phyloP scores from a whole-genome alignment of 1,140 invertebrate species.

The Brachionus koreanus region DNA sequence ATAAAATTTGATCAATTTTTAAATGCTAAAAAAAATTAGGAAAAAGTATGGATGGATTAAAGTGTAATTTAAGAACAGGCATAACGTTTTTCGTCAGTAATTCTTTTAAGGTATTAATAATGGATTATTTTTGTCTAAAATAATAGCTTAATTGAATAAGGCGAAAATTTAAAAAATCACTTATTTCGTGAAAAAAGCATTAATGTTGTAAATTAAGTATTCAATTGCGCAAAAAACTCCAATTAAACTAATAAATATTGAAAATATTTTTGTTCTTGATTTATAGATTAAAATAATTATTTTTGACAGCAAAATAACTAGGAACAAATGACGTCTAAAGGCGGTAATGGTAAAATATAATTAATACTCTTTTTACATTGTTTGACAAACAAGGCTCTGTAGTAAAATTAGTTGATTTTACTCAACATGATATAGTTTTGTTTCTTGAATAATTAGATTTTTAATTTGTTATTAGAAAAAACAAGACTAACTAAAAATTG shows the following conservation, averaged over 20 bases:
- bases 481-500: background rate
- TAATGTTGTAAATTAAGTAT: background rate
- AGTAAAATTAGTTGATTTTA: background rate
- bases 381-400: background rate
- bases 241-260: background rate
- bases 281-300: background rate
- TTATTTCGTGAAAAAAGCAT: background rate
- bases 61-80: too few species aligned
- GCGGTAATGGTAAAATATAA: background rate
- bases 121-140: background rate
- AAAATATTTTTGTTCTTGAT: background rate
- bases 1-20: too few species aligned
- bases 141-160: background rate
- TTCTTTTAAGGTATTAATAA: too few species aligned
- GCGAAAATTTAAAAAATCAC: background rate
- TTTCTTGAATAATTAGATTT: background rate
- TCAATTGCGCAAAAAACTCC: background rate
- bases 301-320: background rate
- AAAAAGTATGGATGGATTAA: too few species aligned
- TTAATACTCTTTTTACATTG: background rate
- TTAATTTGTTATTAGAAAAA: background rate
- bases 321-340: background rate
- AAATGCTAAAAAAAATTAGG: too few species aligned
- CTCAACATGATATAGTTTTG: background rate
- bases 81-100: too few species aligned